phyloP scores from a whole-genome alignment of 1,140 invertebrate genomes.

The Drosophila malerkotliana region DNA sequence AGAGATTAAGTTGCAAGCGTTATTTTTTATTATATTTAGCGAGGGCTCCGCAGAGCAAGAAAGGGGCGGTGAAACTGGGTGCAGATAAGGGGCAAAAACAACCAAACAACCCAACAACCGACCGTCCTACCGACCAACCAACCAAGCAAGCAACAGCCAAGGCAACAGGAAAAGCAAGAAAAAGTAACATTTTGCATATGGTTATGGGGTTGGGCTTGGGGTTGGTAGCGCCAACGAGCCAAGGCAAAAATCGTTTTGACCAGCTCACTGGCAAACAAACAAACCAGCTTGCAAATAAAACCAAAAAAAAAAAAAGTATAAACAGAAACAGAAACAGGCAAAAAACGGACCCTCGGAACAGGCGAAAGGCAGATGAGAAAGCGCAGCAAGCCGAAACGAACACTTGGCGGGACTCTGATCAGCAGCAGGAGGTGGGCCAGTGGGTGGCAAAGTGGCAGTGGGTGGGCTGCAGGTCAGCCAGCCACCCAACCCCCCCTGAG shows the following conservation, averaged over 20 bases:
- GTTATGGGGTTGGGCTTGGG: conserved; percentile 40
- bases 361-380: conserved; percentile 74
- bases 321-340: conserved; percentile 1
- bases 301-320: conserved; percentile 10
- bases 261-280: conserved; percentile 75
- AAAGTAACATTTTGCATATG: conserved; percentile 80
- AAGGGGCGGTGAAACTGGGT: conserved; percentile 9
- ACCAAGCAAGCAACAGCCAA: conserved; percentile 6
- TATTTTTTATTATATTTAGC: conserved; percentile 82
- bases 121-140: neutral
- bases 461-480: conserved; percentile 33
- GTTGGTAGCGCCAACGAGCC: conserved; percentile 30
- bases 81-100: conserved; percentile 65
- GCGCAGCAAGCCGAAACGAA: conserved; percentile 74
- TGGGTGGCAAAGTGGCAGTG: conserved; percentile 14
- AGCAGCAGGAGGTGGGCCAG: conserved; percentile 8
- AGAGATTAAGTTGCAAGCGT: conserved; percentile 82
- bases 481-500: conserved; percentile 37
- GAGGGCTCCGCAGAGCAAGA: conserved; percentile 11
- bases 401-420: conserved; percentile 41
- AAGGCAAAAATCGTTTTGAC: conserved; percentile 77
- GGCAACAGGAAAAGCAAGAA: conserved; percentile 32
- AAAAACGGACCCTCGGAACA: conserved; percentile 42
- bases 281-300: conserved; percentile 26
- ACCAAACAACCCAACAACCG: neutral